phyloP scores from a whole-genome alignment of 2,797 vertebrate species.

The Zenarchopterus dispar region DNA sequence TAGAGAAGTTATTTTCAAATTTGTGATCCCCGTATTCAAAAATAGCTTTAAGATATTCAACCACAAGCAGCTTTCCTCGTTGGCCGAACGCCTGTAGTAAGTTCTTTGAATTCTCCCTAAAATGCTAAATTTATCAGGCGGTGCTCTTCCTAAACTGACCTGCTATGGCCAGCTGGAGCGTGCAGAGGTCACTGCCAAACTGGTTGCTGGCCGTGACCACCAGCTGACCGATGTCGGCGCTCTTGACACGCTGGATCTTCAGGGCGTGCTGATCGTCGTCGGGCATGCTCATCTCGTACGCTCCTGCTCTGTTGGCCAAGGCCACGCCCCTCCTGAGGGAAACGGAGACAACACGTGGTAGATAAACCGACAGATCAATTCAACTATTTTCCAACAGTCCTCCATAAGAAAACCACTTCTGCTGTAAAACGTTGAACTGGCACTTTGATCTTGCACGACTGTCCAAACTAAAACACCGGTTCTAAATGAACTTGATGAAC shows the following conservation, averaged over 20 bases:
- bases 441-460: no score
- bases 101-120: constrained; percentile 27
- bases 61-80: no score
- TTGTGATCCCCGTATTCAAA: no score
- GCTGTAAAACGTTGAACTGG: no score
- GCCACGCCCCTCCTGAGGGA: constrained; percentile 81
- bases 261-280: constrained; percentile 92
- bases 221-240: constrained; percentile 83
- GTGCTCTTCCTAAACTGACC: constrained; percentile 73
- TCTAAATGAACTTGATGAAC: no score
- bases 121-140: constrained; percentile 17
- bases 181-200: constrained; percentile 89
- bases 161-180: constrained; percentile 84
- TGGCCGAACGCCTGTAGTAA: not conserved
- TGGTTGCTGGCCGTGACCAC: constrained; percentile 90
- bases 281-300: constrained; percentile 88
- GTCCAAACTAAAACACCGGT: no score
- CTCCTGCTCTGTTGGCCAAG: constrained; percentile 79
- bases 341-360: no score
- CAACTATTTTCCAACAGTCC: no score
- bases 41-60: no score
- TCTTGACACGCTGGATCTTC: constrained; percentile 81
- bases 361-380: no score
- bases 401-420: no score
- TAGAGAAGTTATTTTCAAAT: no score